phyloP scores from a whole-genome alignment of 2,113 vertebrate species.

The Rana temporaria region DNA sequence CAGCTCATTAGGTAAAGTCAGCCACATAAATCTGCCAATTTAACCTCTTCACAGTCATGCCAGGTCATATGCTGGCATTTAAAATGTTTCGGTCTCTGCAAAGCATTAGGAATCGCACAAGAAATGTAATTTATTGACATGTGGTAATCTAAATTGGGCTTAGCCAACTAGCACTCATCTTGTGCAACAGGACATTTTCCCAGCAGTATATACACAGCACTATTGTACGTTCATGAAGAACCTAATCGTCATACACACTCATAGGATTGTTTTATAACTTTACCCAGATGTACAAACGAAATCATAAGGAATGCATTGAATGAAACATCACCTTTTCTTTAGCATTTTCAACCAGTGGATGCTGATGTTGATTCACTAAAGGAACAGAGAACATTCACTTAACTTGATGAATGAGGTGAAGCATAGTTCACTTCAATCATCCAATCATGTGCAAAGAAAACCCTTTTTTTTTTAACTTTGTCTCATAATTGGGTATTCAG shows the following conservation, averaged over 20 bases:
- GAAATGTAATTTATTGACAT: conserved; percentile 7
- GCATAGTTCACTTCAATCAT: too few relatives aligned
- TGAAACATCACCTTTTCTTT: neutral
- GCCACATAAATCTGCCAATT: conserved; percentile 41
- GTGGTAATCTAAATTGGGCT: conserved; percentile 16
- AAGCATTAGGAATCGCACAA: conserved; percentile 8
- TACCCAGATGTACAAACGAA: neutral
- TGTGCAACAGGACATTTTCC: conserved; percentile 7
- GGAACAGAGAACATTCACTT: too few relatives aligned
- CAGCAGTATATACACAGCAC: conserved; percentile 13
- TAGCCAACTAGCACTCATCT: conserved; percentile 20
- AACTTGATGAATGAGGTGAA: too few relatives aligned
- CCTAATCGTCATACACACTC: conserved; percentile 14
- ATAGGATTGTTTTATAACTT: conserved; percentile 14
- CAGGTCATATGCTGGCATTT: conserved; percentile 22
- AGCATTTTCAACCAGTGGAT: neutral
- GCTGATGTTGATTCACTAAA: neutral
- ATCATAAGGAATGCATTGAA: neutral
- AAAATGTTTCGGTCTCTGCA: conserved; percentile 6
- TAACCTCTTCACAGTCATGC: conserved; percentile 30
- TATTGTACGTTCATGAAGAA: conserved; percentile 24
- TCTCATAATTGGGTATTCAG: too few relatives aligned
- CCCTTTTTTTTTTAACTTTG: too few relatives aligned
- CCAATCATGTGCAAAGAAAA: too few relatives aligned
- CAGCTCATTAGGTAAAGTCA: conserved; percentile 37